Base-by-base conservation (phyloP, 1,140 invertebrate genomes). In the Diploscapter pachys region DNA sequence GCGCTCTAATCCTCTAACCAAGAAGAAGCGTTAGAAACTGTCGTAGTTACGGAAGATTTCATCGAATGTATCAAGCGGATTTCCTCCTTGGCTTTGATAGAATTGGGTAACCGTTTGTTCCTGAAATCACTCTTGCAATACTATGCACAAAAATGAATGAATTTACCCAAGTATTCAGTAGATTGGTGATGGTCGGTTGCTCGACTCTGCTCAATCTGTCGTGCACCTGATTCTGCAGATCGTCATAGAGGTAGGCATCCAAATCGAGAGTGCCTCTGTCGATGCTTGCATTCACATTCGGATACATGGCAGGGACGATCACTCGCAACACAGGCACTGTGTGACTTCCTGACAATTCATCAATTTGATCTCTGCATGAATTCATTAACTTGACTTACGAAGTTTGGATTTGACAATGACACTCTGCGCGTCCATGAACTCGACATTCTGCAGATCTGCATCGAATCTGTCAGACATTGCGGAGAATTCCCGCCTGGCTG, bases 201-300 rank as follows among this genome's bases (percentile, higher is more conserved):
- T 69, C 75, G 3, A 63, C 54, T 54, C 75, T 69, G n/a, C 59
- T 71, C 54, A 79, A 61, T n/a, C 71, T 55, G 5, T 79, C 76
- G 57, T 79, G 54, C 4, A 79, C 73, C 2, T 55, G 51, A 48
- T 79, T 79, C 61, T 79, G 78, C 6, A 79, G 71, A 62, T 79
- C 78, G 62, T 79, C 78, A 65, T 78, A 79, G 51, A 78, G 69
- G 59, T 76, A 79, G 8, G 77, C 62, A 52, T 79, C 78, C 63
- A 75, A 54, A 65, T 79, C 78, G 31, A 79, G 65, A 0, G 51
- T 63, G 4, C 66, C 64, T 56, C 78, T 65, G 52, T 75, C 78
- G 55, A 79, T 73, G 1, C 61, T 51, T 9, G 78, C 77, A 13
- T 64, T 59, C 53, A 64, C 76, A 53, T 78, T n/a, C 31, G 78